Conservation (phyloP, 2,113 vertebrate species). For the Bubo scandiacus region DNA sequence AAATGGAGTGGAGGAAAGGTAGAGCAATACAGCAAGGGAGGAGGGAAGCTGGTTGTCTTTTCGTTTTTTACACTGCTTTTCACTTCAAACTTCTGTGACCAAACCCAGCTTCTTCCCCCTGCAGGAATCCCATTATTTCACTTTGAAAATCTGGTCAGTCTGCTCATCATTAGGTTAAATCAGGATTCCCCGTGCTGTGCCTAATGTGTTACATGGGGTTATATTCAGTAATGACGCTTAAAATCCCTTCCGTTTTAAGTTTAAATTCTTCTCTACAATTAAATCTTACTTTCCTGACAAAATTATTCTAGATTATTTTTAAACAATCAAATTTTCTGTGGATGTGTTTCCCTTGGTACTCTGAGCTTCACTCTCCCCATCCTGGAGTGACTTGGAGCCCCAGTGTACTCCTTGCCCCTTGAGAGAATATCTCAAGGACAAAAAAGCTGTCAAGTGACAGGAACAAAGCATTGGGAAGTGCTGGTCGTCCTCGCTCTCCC, state of each 20-base stretch:
- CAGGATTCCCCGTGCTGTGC: constrained; percentile 32
- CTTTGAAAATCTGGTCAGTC: constrained; percentile 40
- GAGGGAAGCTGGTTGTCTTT: not conserved
- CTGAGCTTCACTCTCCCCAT: not conserved
- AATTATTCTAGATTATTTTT: constrained; percentile 49
- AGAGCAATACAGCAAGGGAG: not conserved
- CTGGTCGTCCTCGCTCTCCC: not conserved
- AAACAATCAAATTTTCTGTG: constrained; percentile 19
- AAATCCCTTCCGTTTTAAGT: constrained; percentile 47
- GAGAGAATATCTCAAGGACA: constrained; percentile 41
- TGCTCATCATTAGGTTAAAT: constrained; percentile 39
- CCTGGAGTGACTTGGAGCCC: not conserved
- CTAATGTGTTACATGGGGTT: not conserved
- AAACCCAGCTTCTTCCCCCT: not conserved
- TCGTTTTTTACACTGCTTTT: not conserved
- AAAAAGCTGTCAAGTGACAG: constrained; percentile 17
- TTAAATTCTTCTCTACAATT: constrained; percentile 39
- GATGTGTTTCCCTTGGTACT: not conserved
- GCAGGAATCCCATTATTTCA: constrained; percentile 9
- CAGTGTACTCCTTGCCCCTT: not conserved
- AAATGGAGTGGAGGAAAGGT: not conserved
- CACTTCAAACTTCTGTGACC: not conserved
- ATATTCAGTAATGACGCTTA: constrained; percentile 20
- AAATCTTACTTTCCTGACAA: not conserved
- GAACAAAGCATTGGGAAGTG: not conserved